phyloP scores from a whole-genome alignment of 2,797 vertebrate species.

The Fistularia commersonii region DNA sequence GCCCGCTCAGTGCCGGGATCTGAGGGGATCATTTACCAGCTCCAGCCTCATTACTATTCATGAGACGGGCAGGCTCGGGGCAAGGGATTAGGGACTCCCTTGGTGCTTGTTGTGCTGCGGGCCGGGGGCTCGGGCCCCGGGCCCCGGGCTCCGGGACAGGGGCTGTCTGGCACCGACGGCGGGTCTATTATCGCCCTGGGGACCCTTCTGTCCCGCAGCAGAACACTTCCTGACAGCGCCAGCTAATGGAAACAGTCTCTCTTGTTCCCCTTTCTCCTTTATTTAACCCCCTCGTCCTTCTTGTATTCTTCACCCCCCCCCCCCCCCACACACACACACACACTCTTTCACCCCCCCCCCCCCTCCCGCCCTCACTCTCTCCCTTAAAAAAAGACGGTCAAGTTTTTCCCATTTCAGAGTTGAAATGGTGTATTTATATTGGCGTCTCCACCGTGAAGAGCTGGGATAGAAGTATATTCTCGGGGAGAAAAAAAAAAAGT shows the following conservation, averaged over 20 bases:
- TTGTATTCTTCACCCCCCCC: too few relatives aligned
- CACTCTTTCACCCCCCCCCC: too few relatives aligned
- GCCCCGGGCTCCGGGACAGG: constrained; percentile 61
- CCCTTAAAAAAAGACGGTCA: constrained; percentile 38
- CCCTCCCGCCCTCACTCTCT: constrained; percentile 35
- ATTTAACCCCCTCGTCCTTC: constrained; percentile 52
- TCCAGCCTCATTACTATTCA: constrained; percentile 81
- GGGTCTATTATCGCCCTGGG: constrained; percentile 74
- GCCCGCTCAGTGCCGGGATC: constrained; percentile 66
- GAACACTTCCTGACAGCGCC: constrained; percentile 62
- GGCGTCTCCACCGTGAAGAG: constrained; percentile 49
- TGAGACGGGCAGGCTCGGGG: constrained; percentile 76
- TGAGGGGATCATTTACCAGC: constrained; percentile 72
- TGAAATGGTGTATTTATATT: constrained; percentile 55
- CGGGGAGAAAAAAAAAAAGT: constrained; percentile 48
- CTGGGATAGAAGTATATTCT: constrained; percentile 49
- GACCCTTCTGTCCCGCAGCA: constrained; percentile 69
- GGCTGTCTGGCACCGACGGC: constrained; percentile 71
- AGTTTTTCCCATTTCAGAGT: constrained; percentile 57
- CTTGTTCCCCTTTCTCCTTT: constrained; percentile 59
- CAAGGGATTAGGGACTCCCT: constrained; percentile 79
- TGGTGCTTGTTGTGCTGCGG: constrained; percentile 77
- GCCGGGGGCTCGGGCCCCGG: constrained; percentile 68
- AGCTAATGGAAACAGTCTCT: constrained; percentile 68
- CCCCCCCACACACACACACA: too few relatives aligned